Conservation (phyloP, 1,140 invertebrate genomes). For the Agrypnia vestita region DNA sequence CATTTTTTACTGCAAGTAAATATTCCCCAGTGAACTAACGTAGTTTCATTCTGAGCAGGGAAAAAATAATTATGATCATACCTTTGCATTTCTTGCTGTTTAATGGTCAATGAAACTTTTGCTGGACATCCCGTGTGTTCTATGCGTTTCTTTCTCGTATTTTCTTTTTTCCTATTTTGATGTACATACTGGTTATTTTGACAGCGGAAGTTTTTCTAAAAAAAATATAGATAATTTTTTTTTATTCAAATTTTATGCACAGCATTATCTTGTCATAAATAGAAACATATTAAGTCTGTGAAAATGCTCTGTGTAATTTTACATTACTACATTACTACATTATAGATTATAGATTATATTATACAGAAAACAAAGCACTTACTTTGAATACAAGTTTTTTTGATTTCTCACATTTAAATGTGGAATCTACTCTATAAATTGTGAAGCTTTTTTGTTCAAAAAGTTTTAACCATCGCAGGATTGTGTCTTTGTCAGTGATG, state of each 20-base stretch:
- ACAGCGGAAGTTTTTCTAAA: constrained; percentile 38
- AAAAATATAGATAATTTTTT: neutral
- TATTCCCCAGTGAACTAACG: too few species aligned
- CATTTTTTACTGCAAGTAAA: too few species aligned
- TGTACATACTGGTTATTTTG: constrained; percentile 41
- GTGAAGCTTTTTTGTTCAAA: constrained; percentile 40
- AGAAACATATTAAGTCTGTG: too few species aligned
- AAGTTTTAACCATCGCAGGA: constrained; percentile 30
- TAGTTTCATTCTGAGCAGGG: too few species aligned
- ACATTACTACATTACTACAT: too few species aligned
- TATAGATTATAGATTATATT: too few species aligned
- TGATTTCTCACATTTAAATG: constrained; percentile 39
- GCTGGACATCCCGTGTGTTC: constrained; percentile 40
- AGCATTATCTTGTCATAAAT: too few species aligned
- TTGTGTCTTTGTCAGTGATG: constrained; percentile 34
- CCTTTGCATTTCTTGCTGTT: constrained; percentile 38
- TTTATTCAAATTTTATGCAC: neutral
- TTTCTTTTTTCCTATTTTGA: constrained; percentile 39
- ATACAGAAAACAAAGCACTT: neutral
- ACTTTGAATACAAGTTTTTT: constrained; percentile 41
- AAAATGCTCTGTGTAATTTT: too few species aligned
- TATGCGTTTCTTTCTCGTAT: constrained; percentile 39
- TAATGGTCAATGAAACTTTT: constrained; percentile 36
- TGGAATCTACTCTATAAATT: constrained; percentile 32
- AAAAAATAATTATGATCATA: constrained; percentile 13